Evolutionary conservation across 2,888 invertebrate genomes (phyloP), one percentile per base, ranked within the genome.

Genomic region (Tipula helvola): DNA sequence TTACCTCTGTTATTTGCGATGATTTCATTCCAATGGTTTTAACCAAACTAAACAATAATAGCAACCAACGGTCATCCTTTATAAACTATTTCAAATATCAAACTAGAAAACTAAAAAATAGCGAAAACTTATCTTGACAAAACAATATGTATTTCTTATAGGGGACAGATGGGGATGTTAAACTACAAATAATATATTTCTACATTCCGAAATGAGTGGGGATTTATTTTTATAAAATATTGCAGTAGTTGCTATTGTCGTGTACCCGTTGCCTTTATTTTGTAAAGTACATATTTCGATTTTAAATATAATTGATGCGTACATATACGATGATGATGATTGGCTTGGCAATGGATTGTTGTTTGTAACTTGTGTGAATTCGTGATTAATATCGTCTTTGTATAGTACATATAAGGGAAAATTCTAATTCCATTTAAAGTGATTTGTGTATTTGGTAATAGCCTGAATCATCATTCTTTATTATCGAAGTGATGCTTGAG

Each of bases 41-140:
- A 84, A 84, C 84, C 8, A 84, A 84, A 84, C 39, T 84, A 84
- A 83, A 84, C 84, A 84, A 36, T 39, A 41, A 39, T 84, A 36
- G 13, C 36, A 83, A 83, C 36, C 36, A 36, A 36, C 36, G 5
- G 36, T 1, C 83, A 83, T 39, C 36, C 84, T 84, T 84, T 84
- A 84, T 84, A 84, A 84, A 84, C 84, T 84, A 71, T 71, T 71
- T 28, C 28, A 71, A 71, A 71, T 28, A 28, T 5, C n/a, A n/a
- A 84, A 84, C 84, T 84, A 84, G 84, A 84, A 84, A 84, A 84
- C 13, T 84, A 84, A 84, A 28, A 84, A 84, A 84, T 39, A 83
- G n/a, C 10, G 44, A 36, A 10, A 13, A 36, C 36, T 84, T 84
- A 16, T 16, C 39, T 39, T 84, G 13, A 39, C 39, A 84, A n/a